Evolutionary conservation across 1,140 invertebrate species (phyloP).

Genomic region (Aleiodes sp.): DNA sequence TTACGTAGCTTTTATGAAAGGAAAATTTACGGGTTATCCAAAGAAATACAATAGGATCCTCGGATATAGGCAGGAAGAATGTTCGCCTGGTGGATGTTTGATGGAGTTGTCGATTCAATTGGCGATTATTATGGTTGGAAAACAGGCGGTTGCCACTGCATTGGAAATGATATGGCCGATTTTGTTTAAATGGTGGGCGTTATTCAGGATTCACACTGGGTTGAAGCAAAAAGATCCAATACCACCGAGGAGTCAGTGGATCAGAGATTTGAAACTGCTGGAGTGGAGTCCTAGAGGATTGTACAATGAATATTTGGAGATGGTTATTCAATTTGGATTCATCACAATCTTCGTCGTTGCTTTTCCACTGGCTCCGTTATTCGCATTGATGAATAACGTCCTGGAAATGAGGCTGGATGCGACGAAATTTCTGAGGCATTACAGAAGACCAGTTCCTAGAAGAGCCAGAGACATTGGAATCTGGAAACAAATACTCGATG

Average conservation of each 20-base stretch:
- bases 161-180: slow-evolving; percentile 82
- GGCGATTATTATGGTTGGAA: slow-evolving; percentile 95
- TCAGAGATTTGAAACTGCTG: slow-evolving; percentile 90
- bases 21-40: slow-evolving; percentile 87
- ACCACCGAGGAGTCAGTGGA: slow-evolving; percentile 73
- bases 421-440: slow-evolving; percentile 83
- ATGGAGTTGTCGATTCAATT: slow-evolving; percentile 93
- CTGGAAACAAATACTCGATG: slow-evolving; percentile 91
- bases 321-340: slow-evolving; percentile 89
- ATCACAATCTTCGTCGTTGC: slow-evolving; percentile 91
- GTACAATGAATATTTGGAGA: slow-evolving; percentile 95
- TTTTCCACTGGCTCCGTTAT: slow-evolving; percentile 88
- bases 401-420: slow-evolving; percentile 91
- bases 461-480: slow-evolving; percentile 88
- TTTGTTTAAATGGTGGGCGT: slow-evolving; percentile 78
- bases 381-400: slow-evolving; percentile 88
- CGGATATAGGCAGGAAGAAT: slow-evolving; percentile 84
- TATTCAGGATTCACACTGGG: slow-evolving; percentile 68
- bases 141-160: slow-evolving; percentile 92
- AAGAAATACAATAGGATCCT: slow-evolving; percentile 81
- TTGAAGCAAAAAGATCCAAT: slow-evolving; percentile 60
- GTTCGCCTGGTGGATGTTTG: slow-evolving; percentile 88
- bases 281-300: slow-evolving; percentile 90
- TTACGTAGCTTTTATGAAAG: slow-evolving; percentile 98
- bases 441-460: slow-evolving; percentile 84